phyloP scores from a whole-genome alignment of 2,888 invertebrate genomes.

The Eupithecia exiguata region DNA sequence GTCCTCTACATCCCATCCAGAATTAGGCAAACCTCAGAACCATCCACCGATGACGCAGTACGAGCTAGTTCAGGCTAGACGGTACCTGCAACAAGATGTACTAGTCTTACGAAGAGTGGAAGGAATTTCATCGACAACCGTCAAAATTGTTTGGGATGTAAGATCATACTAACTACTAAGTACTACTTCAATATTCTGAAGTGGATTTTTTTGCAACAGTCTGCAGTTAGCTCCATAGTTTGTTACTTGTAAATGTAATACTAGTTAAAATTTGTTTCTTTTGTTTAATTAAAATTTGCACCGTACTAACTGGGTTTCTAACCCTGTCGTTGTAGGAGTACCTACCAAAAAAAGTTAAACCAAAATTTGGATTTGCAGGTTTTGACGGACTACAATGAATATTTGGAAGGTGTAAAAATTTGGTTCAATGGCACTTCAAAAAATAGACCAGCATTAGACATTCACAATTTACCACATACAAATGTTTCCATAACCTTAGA shows the following conservation, averaged over 20 bases:
- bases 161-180: constrained; percentile 60
- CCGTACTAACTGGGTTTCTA: not conserved
- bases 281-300: too few species aligned
- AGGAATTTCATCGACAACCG: constrained; percentile 89
- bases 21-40: constrained; percentile 80
- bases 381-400: constrained; percentile 80
- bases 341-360: not conserved
- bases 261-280: too few species aligned
- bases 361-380: constrained; percentile 66
- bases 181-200: too few species aligned
- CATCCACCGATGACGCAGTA: constrained; percentile 88
- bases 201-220: too few species aligned
- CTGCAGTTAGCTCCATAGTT: too few species aligned
- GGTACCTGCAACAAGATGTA: constrained; percentile 90
- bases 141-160: constrained; percentile 92
- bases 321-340: not conserved
- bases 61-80: constrained; percentile 90
- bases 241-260: too few species aligned
- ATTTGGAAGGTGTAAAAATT: constrained; percentile 88
- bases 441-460: constrained; percentile 65
- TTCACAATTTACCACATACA: constrained; percentile 59
- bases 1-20: constrained; percentile 74
- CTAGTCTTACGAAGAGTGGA: constrained; percentile 88
- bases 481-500: constrained; percentile 65
- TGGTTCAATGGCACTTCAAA: constrained; percentile 79